Percentiles rank a stretch among this genome's conserved stretches.
phyloP scores from a whole-genome alignment of 2,797 vertebrate genomes.

The Macropus fuliginosus region DNA sequence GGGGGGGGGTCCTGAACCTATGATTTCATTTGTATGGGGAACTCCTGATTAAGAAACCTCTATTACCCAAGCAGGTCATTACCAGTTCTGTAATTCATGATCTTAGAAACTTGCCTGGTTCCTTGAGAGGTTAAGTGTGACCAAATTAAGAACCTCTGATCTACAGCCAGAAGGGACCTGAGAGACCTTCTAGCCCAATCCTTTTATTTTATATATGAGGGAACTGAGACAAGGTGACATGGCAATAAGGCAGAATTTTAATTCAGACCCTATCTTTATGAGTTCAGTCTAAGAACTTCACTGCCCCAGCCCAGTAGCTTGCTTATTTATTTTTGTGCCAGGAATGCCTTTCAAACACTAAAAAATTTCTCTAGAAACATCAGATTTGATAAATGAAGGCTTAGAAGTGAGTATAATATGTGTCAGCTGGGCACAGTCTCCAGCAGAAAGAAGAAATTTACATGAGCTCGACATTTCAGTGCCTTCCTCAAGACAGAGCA shows the following conservation, averaged over 20 bases:
- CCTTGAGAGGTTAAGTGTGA: neutral
- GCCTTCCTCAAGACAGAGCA: neutral
- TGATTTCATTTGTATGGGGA: neutral
- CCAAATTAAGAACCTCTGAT: neutral
- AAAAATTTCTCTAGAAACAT: neutral
- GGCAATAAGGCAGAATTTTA: neutral
- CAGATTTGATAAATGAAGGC: neutral
- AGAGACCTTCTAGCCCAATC: neutral
- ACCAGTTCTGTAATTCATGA: neutral
- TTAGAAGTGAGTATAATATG: neutral
- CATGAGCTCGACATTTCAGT: neutral
- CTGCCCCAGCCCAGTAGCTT: neutral
- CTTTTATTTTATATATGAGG: neutral
- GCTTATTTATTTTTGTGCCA: neutral
- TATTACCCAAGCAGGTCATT: neutral
- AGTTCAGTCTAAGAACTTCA: neutral
- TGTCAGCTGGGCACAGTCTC: neutral
- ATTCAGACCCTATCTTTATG: neutral
- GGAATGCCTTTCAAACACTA: neutral
- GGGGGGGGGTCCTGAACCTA: neutral
- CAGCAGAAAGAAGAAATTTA: neutral
- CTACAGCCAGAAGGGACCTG: neutral
- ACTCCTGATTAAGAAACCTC: neutral
- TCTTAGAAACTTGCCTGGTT: neutral
- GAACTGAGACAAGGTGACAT: neutral